Evolutionary conservation across 2,113 vertebrate species (phyloP).

Genomic region (Progne subis): DNA sequence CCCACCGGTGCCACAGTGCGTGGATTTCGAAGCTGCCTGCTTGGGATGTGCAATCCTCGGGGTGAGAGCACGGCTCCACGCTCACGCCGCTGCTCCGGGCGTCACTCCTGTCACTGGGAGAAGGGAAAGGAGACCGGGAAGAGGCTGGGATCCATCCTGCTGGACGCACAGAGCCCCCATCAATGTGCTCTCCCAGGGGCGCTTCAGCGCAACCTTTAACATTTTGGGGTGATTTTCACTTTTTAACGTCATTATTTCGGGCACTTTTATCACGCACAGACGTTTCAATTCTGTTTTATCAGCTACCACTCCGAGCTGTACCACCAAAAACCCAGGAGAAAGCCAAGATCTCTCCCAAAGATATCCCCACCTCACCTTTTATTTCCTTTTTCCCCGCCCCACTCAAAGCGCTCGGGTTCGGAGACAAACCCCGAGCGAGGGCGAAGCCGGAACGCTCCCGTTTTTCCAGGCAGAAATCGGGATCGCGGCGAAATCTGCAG

Average conservation of each 20-base stretch:
- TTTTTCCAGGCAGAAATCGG: accelerated
- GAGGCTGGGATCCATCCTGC: neutral
- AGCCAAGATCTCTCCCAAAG: neutral
- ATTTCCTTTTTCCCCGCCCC: too few relatives aligned
- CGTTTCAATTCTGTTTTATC: neutral
- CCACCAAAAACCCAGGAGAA: neutral
- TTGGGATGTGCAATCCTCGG: accelerated
- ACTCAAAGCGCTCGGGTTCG: accelerated
- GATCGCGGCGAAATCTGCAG: neutral
- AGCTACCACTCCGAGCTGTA: accelerated
- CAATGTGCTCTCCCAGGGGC: accelerated
- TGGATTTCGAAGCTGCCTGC: accelerated
- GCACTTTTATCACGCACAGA: accelerated
- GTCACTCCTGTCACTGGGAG: accelerated
- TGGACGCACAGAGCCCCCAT: neutral
- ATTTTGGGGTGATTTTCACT: accelerated
- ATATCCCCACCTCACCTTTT: accelerated
- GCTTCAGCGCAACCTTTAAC: accelerated
- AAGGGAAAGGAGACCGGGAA: neutral
- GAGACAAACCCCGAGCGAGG: neutral
- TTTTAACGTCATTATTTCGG: accelerated
- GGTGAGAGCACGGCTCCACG: neutral
- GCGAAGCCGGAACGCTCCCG: neutral
- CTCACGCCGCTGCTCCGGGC: neutral
- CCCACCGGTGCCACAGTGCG: accelerated